These are phyloP conservation scores for Brachyptera putata DNA, from an alignment of 2,888 invertebrate species.

Conservation along the genomic window DNA sequence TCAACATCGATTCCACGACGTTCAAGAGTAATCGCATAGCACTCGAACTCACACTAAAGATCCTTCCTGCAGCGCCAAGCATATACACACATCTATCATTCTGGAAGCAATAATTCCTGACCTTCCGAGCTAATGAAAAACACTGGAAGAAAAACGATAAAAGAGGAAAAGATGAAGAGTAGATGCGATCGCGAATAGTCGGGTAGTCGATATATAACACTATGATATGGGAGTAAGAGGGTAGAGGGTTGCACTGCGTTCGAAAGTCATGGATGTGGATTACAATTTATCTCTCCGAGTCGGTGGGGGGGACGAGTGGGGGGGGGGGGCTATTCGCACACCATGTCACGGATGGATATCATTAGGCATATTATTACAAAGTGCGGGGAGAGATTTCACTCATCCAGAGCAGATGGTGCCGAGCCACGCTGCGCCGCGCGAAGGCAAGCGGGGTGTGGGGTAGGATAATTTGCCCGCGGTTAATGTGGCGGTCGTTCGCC, in stretches of 20 bases:
- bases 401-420: constrained; percentile 47
- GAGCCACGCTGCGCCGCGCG: constrained; percentile 40
- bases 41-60: no score
- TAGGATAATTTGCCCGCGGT: constrained; percentile 48
- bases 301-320: neutral
- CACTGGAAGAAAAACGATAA: constrained; percentile 1
- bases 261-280: neutral
- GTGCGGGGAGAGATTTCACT: constrained; percentile 47
- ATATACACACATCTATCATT: constrained; percentile 15
- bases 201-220: neutral
- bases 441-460: constrained; percentile 18
- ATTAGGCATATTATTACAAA: constrained; percentile 35
- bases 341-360: constrained; percentile 30
- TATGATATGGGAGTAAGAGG: neutral
- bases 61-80: no score
- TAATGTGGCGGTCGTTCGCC: constrained; percentile 39
- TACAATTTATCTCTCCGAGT: constrained; percentile 9
- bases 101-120: constrained; percentile 8
- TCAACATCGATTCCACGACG: no score
- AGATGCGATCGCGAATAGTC: neutral
- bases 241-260: no score
- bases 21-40: no score
- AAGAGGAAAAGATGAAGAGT: constrained; percentile 10
- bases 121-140: constrained; percentile 9
- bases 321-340: constrained; percentile 1